Percentiles rank a stretch among this genome's conserved stretches.
Evolutionary conservation across 2,888 invertebrate genomes (phyloP).

Genomic region (Apamea crenata): DNA sequence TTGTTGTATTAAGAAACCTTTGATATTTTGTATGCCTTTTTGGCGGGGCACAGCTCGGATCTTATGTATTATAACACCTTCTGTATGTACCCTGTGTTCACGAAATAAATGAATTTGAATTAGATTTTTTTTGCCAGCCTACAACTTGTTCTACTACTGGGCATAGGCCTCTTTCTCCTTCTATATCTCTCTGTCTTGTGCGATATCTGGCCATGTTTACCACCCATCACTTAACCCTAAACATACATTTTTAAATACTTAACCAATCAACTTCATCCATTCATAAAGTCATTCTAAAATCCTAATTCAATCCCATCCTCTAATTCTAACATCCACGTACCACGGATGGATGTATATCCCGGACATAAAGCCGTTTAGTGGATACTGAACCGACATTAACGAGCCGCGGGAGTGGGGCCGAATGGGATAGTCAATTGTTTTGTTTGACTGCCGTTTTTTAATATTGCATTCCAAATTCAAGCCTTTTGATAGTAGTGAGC

Average conservation of each 20-base stretch:
- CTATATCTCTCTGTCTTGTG: not conserved
- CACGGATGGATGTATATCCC: constrained; percentile 62
- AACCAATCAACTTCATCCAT: not conserved
- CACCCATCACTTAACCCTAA: not conserved
- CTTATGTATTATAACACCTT: too few species aligned
- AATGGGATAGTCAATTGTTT: constrained; percentile 63
- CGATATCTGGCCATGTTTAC: not conserved
- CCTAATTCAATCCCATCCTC: constrained; percentile 44
- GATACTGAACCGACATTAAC: constrained; percentile 68
- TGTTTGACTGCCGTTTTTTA: constrained; percentile 55
- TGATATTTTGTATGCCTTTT: too few species aligned
- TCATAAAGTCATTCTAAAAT: constrained; percentile 29
- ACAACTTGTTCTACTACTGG: not conserved
- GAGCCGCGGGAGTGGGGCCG: constrained; percentile 48
- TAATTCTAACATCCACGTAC: constrained; percentile 57
- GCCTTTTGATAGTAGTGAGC: constrained; percentile 14
- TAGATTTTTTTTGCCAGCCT: not conserved
- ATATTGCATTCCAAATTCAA: constrained; percentile 41
- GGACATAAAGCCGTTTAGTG: constrained; percentile 68
- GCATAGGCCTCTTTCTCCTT: not conserved
- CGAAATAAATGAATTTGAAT: too few species aligned
- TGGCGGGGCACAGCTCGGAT: too few species aligned
- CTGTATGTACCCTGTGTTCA: too few species aligned
- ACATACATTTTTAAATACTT: too few species aligned
- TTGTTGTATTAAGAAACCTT: too few species aligned